Percentiles rank a stretch among this genome's conserved stretches.
Evolutionary conservation across 1,140 invertebrate species (phyloP).

Genomic region (Mamestra configurata): DNA sequence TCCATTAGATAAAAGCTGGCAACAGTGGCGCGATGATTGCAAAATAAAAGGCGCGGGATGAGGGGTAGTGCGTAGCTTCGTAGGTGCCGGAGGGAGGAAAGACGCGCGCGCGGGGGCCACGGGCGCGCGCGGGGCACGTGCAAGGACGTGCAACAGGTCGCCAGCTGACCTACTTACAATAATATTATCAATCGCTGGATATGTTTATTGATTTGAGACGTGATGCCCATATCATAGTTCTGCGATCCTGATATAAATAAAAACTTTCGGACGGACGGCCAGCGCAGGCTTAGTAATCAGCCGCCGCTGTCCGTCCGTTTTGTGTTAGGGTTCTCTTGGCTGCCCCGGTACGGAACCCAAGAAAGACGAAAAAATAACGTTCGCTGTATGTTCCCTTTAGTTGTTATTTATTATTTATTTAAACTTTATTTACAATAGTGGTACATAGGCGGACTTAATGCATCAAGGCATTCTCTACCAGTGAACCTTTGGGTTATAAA

Average conservation of each 20-base stretch:
- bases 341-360: no score
- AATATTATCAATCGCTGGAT: slow-evolving; percentile 55
- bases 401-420: no score
- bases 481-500: no score
- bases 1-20: slow-evolving; percentile 50
- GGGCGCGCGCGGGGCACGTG: slow-evolving; percentile 39
- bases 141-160: slow-evolving; percentile 68
- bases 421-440: no score
- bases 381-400: no score
- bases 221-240: not conserved
- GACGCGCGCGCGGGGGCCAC: not conserved
- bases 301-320: no score
- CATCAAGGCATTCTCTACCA: no score
- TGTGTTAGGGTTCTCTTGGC: no score
- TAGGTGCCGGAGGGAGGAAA: slow-evolving; percentile 36
- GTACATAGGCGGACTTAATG: no score
- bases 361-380: no score
- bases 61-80: slow-evolving; percentile 45
- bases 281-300: no score
- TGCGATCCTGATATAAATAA: not conserved
- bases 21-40: slow-evolving; percentile 49
- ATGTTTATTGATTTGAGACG: slow-evolving; percentile 38
- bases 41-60: slow-evolving; percentile 48
- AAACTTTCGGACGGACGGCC: no score
- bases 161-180: slow-evolving; percentile 69